Evolutionary conservation across 92 coral and sea anemone species (phyloP), one percentile per base, ranked within the genome.

Genomic region (Hydrozoanthus gracilis): DNA sequence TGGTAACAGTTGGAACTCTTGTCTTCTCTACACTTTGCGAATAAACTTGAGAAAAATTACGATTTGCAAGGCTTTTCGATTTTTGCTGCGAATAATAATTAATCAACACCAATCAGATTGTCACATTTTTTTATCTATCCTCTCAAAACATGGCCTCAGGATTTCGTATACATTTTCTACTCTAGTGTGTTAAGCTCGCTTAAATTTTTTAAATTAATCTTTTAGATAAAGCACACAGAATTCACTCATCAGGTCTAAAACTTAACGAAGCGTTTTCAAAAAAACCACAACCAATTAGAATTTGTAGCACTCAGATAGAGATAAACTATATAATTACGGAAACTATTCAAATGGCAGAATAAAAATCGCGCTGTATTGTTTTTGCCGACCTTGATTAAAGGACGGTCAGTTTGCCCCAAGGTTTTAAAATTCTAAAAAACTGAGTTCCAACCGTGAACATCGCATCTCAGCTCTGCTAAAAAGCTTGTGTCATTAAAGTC

Each of bases 241-340:
- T 67, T 10, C 72, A 7, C 10, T 67, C 72, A 20, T 18, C 35
- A 27, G 27, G 9, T 3, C 8, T 65, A 65, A 65, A 65, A 27
- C 39, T 27, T 27, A 27, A 27, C 39, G 39, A 27, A 27, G 14
- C 73, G 12, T 45, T 68, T 35, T 8, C 15, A n/a, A 14, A 51
- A 17, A 76, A 76, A 20, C 51, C 45, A 18, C n/a, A 76, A 76
- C 82, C 50, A 76, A 76, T 76, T 54, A 76, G n/a, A 35, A 75
- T 72, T 11, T 66, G 27, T 75, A 39, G 78, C 14, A 73, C 60
- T 39, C 55, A n/a, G 58, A 55, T 10, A 54, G 65, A 58, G 6
- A 8, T 35, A 52, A 27, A 76, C 54, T 48, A 76, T 52, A 27
- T 27, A 17, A 20, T 17, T 51, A 3, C 5, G n/a, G 46, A 4